Conservation (phyloP, 1,140 invertebrate species). For the Ceratosolen fusciceps region DNA sequence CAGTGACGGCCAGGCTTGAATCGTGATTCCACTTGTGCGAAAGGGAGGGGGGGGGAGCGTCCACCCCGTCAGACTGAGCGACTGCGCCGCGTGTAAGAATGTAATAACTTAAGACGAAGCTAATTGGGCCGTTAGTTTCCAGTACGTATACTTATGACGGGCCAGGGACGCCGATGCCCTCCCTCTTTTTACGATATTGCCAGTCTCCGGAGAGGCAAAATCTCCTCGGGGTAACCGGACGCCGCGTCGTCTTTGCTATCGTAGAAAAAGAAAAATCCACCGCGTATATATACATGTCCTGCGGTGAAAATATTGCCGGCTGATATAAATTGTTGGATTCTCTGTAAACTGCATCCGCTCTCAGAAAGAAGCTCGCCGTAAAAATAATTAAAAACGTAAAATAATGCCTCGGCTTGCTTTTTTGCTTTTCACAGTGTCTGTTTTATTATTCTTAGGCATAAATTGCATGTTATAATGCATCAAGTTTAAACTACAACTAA, state of each 20-base stretch:
- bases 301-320: constrained; percentile 19
- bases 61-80: background rate
- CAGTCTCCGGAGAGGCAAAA: constrained; percentile 45
- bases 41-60: no score
- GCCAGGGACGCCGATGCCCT: background rate
- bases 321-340: constrained; percentile 34
- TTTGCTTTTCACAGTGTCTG: no score
- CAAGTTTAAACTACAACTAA: no score
- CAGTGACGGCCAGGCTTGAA: background rate
- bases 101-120: constrained; percentile 60
- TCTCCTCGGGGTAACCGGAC: constrained; percentile 54
- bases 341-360: background rate
- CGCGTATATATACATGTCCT: constrained; percentile 33
- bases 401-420: no score
- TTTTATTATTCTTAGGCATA: no score
- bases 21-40: background rate
- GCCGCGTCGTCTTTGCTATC: constrained; percentile 40
- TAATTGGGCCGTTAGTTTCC: constrained; percentile 62
- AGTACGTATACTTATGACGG: constrained; percentile 44
- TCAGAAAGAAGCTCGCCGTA: no score
- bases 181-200: constrained; percentile 59
- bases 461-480: no score
- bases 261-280: constrained; percentile 50
- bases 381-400: background rate
- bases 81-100: constrained; percentile 43